Base-by-base conservation (phyloP, 2,113 vertebrate genomes). In the Pangasianodon hypophthalmus region DNA sequence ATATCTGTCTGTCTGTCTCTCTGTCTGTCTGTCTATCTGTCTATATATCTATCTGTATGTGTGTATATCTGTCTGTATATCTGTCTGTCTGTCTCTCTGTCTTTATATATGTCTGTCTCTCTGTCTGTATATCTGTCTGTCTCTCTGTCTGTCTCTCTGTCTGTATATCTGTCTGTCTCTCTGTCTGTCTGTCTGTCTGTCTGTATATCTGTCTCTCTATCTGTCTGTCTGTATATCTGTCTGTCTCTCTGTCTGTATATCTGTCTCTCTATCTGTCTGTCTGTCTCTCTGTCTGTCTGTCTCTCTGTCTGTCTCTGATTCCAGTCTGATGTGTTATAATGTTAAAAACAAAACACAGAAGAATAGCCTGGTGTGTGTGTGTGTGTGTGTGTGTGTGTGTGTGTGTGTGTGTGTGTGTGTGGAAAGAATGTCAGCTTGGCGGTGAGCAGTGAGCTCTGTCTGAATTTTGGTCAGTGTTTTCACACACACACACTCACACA, bases 351-450 rank as follows among this genome's bases (percentile, higher is more conserved):
- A 24, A 77, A 11, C 18, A 24, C 41, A 77, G 46, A 79, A 79
- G 44, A 50, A 79, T 50, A 48, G 9, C 46, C 29, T 32, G 29
- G 60, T 24, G 80, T 83, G 81, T 84, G 79, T 80, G 77, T 80
- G 52, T 46, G 69, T 87, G 73, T 60, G 81, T 84, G 81, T 84
- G 79, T 81, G 79, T 80, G 50, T 46, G 86, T 87, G 52, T 75
- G 86, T 73, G 69, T 41, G 71, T 41, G 19, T 87, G 85, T 69
- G 48, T 77, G 69, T 77, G 24, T 92, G 85, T 93, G 92, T 96
- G 94, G 92, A 94, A 95, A 93, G 92, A 91, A 94, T 94, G 95
- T 93, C 32, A 88, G 90, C 90, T 93, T 95, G 93, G 92, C 93
- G 84, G 62, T 86, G 52, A 84, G n/a, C 56, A 90, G 92, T 94